Percentiles rank a stretch among this genome's conserved stretches.
phyloP scores from a whole-genome alignment of 2,113 vertebrate species.

The Otolemur garnettii region DNA sequence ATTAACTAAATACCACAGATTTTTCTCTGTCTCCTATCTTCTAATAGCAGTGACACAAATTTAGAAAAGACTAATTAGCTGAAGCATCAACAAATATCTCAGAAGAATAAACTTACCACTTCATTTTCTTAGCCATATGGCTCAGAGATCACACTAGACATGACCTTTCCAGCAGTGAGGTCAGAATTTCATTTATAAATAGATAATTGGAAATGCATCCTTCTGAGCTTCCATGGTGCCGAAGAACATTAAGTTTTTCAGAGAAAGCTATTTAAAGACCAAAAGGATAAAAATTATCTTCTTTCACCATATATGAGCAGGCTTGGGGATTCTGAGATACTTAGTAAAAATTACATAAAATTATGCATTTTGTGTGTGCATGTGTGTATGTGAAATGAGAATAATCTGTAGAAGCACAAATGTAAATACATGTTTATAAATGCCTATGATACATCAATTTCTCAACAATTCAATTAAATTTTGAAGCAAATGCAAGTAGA shows the following conservation, averaged over 20 bases:
- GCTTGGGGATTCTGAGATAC: conserved; percentile 23
- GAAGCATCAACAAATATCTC: conserved; percentile 74
- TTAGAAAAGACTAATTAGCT: conserved; percentile 78
- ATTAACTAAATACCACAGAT: conserved; percentile 65
- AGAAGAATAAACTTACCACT: conserved; percentile 74
- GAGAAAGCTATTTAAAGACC: conserved; percentile 63
- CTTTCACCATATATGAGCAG: conserved; percentile 21
- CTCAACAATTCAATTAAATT: not conserved
- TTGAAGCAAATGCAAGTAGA: not conserved
- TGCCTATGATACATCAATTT: not conserved
- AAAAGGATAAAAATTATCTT: conserved; percentile 50
- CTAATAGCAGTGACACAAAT: conserved; percentile 74
- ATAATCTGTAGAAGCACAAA: not conserved
- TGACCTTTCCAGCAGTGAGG: conserved; percentile 76
- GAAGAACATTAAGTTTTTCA: conserved; percentile 34
- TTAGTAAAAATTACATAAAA: conserved; percentile 52
- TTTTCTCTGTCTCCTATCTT: conserved; percentile 62
- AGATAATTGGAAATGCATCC: conserved; percentile 80
- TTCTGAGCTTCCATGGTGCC: conserved; percentile 58
- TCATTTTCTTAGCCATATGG: conserved; percentile 82
- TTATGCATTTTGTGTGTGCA: not conserved
- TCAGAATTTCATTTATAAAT: conserved; percentile 81
- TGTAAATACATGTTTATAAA: conserved; percentile 12
- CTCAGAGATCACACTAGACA: conserved; percentile 66
- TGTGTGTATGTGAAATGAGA: not conserved